Conservation (phyloP, 2,113 vertebrate species). For the Coregonus clupeaformis region DNA sequence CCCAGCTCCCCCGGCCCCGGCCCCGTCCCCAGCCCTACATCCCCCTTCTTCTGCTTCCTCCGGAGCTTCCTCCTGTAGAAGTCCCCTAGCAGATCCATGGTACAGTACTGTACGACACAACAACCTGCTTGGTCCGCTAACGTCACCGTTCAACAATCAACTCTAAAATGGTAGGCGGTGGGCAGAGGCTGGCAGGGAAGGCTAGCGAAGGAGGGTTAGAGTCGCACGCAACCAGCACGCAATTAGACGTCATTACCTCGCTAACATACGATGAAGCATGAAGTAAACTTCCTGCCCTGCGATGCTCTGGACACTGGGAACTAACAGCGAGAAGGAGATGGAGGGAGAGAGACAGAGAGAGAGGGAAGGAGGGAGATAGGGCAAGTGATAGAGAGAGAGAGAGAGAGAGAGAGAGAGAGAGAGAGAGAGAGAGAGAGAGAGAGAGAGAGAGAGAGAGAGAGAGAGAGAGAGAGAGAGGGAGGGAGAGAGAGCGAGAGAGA, state of each 20-base stretch:
- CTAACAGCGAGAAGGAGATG: constrained; percentile 4
- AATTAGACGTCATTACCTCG: constrained; percentile 69
- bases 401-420: neutral
- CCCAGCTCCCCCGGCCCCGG: constrained; percentile 18
- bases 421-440: neutral
- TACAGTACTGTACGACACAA: neutral
- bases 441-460: neutral
- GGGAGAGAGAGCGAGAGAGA: neutral
- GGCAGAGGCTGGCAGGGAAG: constrained; percentile 10
- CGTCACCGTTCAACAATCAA: neutral
- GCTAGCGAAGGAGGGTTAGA: neutral
- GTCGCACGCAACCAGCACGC: constrained; percentile 34
- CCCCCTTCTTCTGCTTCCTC: constrained; percentile 59
- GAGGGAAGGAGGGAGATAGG: constrained; percentile 2
- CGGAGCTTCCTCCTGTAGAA: constrained; percentile 71
- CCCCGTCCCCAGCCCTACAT: neutral
- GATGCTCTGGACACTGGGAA: neutral
- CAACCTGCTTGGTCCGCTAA: neutral
- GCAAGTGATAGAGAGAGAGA: neutral
- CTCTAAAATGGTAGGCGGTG: constrained; percentile 8
- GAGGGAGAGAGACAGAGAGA: neutral
- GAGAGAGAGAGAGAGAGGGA: neutral
- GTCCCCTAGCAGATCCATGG: constrained; percentile 65
- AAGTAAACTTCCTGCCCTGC: constrained; percentile 64
- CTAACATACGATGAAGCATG: constrained; percentile 40